Evolutionary conservation across 2,888 invertebrate species (phyloP).

Genomic region (Megamerina dolium): DNA sequence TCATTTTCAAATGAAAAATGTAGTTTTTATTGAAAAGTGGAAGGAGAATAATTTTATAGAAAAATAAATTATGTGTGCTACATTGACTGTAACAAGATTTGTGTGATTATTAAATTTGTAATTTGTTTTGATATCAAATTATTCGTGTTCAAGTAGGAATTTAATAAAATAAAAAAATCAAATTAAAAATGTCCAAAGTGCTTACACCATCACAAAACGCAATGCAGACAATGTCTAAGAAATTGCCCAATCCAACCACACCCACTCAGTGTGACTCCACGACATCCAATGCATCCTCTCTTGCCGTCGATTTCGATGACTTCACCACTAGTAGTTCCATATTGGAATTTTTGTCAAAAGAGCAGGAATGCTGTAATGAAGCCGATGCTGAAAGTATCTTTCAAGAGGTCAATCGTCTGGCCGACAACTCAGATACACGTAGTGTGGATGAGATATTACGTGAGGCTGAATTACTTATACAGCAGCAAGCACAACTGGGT

Average conservation of each 20-base stretch:
- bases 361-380: slow-evolving; percentile 41
- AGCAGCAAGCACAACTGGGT: slow-evolving; percentile 35
- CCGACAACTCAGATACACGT: slow-evolving; percentile 50
- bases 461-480: slow-evolving; percentile 54
- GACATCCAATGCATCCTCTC: slow-evolving; percentile 8
- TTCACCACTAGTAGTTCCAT: slow-evolving; percentile 45
- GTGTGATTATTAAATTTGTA: too few species aligned
- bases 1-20: too few species aligned
- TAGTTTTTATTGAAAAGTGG: too few species aligned
- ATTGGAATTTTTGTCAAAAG: slow-evolving; percentile 46
- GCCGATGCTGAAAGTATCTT: slow-evolving; percentile 64
- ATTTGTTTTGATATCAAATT: too few species aligned
- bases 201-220: slow-evolving; percentile 22
- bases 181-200: slow-evolving; percentile 35
- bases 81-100: too few species aligned
- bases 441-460: slow-evolving; percentile 57
- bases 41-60: too few species aligned
- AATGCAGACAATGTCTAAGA: not conserved
- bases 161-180: too few species aligned
- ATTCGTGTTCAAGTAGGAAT: too few species aligned
- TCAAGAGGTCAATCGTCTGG: slow-evolving; percentile 60
- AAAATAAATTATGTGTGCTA: too few species aligned
- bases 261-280: too few species aligned
- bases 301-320: slow-evolving; percentile 35
- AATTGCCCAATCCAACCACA: slow-evolving; percentile 4